Base-by-base conservation (phyloP, 2,888 invertebrate species). In the Selenia dentaria region DNA sequence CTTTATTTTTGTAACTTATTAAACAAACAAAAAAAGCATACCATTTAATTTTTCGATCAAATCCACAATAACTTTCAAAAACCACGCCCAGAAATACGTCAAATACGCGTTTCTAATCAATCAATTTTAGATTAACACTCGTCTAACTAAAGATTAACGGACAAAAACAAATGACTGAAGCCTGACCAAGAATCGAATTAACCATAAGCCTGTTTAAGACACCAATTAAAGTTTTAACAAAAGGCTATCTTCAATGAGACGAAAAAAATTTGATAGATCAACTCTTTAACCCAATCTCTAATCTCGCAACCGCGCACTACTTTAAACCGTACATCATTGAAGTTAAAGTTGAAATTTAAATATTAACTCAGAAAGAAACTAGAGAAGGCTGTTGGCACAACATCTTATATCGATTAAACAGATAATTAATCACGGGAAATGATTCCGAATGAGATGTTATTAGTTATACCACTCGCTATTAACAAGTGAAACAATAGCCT, bases 331-430 rank as follows among this genome's bases (percentile, higher is more conserved):
- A 69, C 10, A 0, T 0, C 0, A 0, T 1, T 0, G 0, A 0
- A 0, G 1, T 1, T 9, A 4, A 25, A 25, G 25, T 10, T 25
- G 4, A 25, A 25, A 25, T 0, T 25, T 9, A 3, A 25, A 1
- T 1, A 1, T 0, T 1, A 2, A 10, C 4, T 3, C 10, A 1
- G 2, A 2, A 9, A 64, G 79, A 74, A 79, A 84, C 71, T 61
- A 58, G 76, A 83, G 81, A 81, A 83, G 86, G 82, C 80, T 89
- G 89, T 90, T 90, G 88, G 89, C 87, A 88, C 87, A 88, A 87
- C 89, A 88, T 89, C 88, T 89, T 83, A 86, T 89, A 87, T 88
- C 89, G 90, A 90, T 90, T 90, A 90, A 90, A 88, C 89, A 89
- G 85, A 89, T 90, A 90, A 90, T 90, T 90, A 89, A 90, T 90